A percentile compares a stretch with the other conserved stretches of the same genome.
These are phyloP conservation scores for Lepidurus couesii DNA, from an alignment of 1,140 invertebrate genomes.

Conservation along the genomic window DNA sequence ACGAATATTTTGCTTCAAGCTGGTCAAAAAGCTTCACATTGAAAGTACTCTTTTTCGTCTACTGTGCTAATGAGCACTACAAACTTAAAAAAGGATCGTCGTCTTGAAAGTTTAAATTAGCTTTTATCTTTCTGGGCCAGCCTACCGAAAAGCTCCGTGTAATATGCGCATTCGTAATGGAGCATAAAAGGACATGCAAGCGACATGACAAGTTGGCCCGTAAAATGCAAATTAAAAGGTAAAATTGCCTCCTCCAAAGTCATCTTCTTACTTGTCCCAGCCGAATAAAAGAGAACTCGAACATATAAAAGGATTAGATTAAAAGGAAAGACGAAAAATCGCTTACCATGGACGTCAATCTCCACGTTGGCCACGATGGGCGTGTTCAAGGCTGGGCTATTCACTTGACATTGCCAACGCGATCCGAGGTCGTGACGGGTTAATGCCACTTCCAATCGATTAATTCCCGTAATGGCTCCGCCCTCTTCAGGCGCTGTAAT, in stretches of 20 bases:
- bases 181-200: conserved; percentile 16
- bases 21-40: no score
- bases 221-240: not conserved
- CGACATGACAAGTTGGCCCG: conserved; percentile 32
- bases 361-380: conserved; percentile 49
- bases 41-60: no score
- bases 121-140: no score
- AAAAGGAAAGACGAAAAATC: not conserved
- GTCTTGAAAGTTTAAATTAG: no score
- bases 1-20: no score
- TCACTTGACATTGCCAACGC: conserved; percentile 62
- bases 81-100: no score
- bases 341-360: conserved; percentile 73
- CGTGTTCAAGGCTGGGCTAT: conserved; percentile 37
- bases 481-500: conserved; percentile 43
- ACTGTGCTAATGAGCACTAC: no score
- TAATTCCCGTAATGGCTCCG: conserved; percentile 57
- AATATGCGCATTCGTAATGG: no score
- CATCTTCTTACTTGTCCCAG: not conserved
- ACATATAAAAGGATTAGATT: not conserved
- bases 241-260: no score
- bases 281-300: not conserved
- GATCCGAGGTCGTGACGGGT: conserved; percentile 68
- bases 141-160: no score
- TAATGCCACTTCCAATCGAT: conserved; percentile 59